Evolutionary conservation across 2,113 vertebrate species (phyloP).

Genomic region (Otus sunia): DNA sequence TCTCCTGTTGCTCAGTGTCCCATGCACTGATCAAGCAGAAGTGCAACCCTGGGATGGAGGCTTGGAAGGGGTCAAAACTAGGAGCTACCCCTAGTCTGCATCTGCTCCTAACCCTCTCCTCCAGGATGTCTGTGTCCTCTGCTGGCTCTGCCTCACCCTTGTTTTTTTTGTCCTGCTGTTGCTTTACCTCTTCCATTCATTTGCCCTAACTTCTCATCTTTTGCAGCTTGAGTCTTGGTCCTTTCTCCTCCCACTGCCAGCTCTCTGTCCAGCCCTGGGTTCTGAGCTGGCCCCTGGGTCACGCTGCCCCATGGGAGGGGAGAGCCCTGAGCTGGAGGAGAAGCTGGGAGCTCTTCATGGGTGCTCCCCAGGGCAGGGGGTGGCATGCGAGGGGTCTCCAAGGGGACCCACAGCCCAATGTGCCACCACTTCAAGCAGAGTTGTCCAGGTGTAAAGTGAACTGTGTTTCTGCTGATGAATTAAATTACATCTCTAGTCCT

Average conservation of each 20-base stretch:
- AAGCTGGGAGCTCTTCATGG: not conserved
- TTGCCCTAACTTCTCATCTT: not conserved
- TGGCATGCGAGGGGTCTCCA: not conserved
- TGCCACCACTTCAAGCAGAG: not conserved
- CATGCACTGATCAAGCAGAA: not conserved
- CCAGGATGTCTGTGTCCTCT: not conserved
- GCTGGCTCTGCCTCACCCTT: not conserved
- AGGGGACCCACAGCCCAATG: not conserved
- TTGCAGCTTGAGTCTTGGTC: not conserved
- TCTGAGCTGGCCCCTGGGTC: not conserved
- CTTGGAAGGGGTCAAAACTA: not conserved
- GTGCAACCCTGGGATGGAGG: not conserved
- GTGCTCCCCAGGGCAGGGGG: not conserved
- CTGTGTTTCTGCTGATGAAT: not conserved
- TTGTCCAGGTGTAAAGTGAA: not conserved
- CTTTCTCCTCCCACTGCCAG: not conserved
- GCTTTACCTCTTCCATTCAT: not conserved
- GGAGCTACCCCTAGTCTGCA: not conserved
- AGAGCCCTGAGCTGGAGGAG: not conserved
- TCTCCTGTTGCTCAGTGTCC: not conserved
- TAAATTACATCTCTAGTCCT: not conserved
- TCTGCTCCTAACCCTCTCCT: not conserved
- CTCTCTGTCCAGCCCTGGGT: not conserved
- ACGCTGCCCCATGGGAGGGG: fast-evolving
- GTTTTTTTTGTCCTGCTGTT: not conserved